Evolutionary conservation across 2,888 invertebrate genomes (phyloP), one percentile per base, ranked within the genome.

Genomic region (Bhutanitis thaidina): DNA sequence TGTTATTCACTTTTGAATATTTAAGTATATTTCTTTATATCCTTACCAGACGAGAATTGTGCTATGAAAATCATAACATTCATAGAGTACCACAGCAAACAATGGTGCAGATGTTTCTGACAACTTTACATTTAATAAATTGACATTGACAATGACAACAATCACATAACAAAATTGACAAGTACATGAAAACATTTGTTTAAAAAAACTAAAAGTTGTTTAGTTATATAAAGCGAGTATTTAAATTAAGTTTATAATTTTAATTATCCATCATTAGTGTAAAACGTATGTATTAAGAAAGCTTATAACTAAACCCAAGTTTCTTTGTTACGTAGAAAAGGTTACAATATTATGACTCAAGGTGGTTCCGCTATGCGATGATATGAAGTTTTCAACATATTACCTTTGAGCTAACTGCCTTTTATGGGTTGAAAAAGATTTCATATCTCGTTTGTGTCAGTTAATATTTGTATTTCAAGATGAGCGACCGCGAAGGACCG

Each of bases 401-500:
- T 71, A 61, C 70, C 70, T 70, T 71, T 60, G 62, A 65, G 61
- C 61, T 68, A 52, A 59, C 59, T 58, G 67, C 87, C 86, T 71
- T 85, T 67, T 81, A 84, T 63, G 82, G 84, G 60, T 70, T 74
- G 65, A 74, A 64, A 65, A 69, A 64, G 68, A 70, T 65, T 59
- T 60, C 58, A 53, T 49, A 50, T 57, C 55, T 43, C 65, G 59
- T 64, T 55, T 65, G 63, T 49, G 44, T 69, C 70, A 80, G 74
- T 79, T 67, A 54, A 54, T 60, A 53, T 63, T 55, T 57, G 56
- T 54, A 59, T 62, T 64, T 63, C 62, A 62, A 58, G 41, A 88
- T 88, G 88, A 74, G 83, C 57, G 85, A 86, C 53, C 85, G 77
- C 13, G 80, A 86, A n/a, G 69, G 62, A n/a, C 58, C 79, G 1